phyloP scores from a whole-genome alignment of 2,113 vertebrate genomes.

The Mustelus asterias region DNA sequence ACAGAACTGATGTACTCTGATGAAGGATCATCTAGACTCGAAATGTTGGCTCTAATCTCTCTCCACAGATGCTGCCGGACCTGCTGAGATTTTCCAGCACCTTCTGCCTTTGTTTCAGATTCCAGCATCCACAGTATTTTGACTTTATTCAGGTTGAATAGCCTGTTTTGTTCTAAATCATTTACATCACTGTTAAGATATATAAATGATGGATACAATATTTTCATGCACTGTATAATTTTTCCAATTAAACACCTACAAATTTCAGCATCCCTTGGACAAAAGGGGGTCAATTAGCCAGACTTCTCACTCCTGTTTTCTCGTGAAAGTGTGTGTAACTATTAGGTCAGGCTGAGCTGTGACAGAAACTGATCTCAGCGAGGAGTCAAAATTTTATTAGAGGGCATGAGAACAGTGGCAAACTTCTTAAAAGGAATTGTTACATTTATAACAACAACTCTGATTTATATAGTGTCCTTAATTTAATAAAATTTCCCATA shows the following conservation, averaged over 20 bases:
- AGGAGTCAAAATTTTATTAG: background rate
- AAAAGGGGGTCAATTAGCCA: background rate
- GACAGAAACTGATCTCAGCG: background rate
- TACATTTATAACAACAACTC: background rate
- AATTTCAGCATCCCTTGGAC: background rate
- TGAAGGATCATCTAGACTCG: too few relatives aligned
- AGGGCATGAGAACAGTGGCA: background rate
- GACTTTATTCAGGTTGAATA: too few relatives aligned
- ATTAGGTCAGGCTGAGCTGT: background rate
- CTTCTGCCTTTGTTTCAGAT: too few relatives aligned
- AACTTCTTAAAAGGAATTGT: background rate
- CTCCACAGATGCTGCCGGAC: too few relatives aligned
- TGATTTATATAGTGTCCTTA: background rate
- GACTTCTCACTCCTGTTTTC: background rate
- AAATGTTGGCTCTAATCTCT: too few relatives aligned
- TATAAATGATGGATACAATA: background rate
- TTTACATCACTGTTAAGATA: background rate
- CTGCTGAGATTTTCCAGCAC: too few relatives aligned
- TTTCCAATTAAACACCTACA: too few relatives aligned
- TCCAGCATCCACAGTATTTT: too few relatives aligned
- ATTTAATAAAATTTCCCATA: background rate
- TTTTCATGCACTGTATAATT: background rate
- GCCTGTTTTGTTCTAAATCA: background rate
- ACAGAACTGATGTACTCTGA: too few relatives aligned
- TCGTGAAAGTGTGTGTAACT: background rate